Base-by-base conservation (phyloP, 1,140 invertebrate species). In the Maniola jurtina region DNA sequence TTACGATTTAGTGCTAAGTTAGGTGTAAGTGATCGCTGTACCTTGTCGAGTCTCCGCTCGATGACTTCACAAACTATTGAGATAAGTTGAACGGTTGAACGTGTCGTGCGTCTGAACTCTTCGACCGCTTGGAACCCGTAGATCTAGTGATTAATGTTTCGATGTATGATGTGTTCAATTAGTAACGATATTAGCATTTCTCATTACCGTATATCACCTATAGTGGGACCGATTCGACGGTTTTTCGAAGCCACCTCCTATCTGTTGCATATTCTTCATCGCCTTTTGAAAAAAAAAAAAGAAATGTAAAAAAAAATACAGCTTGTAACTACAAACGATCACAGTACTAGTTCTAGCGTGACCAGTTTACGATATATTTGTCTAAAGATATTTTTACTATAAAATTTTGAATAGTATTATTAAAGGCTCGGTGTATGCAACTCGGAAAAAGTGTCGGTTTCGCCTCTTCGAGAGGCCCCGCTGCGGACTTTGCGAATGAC, bases 161-260 rank as follows among this genome's bases (percentile, higher is more conserved):
- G 75, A 78, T 85, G 84, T 88, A 80, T 81, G 76, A 86, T 87
- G 88, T 90, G 88, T 90, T 90, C 88, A 88, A 82, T 80, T 86
- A 82, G 81, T 77, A 76, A 82, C 76, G 71, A 80, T 76, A 72
- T 80, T 84, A 86, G 83, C 79, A 77, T 81, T 81, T 80, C 74
- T 81, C 81, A 79, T 83, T 77, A 81, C 68, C 76, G 75, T 70
- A 59, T 72, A 70, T 71, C 73, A 72, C 64, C 66, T 77, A 71
- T 74, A 70, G 78, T 80, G 75, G 82, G 75, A 82, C 79, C 80
- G 77, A 80, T 71, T 25, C 75, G 67, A 70, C 68, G 76, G 73
- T 77, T 66, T 77, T 71, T 34, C 52, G 35, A 55, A 55, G 61
- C 54, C 66, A 68, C 72, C 73, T 55, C 61, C 72, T 72, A 73